These are phyloP conservation scores for Spongilla lacustris DNA, from an alignment of 37 sponge, comb jelly and placozoan species.

Conservation along the genomic window DNA sequence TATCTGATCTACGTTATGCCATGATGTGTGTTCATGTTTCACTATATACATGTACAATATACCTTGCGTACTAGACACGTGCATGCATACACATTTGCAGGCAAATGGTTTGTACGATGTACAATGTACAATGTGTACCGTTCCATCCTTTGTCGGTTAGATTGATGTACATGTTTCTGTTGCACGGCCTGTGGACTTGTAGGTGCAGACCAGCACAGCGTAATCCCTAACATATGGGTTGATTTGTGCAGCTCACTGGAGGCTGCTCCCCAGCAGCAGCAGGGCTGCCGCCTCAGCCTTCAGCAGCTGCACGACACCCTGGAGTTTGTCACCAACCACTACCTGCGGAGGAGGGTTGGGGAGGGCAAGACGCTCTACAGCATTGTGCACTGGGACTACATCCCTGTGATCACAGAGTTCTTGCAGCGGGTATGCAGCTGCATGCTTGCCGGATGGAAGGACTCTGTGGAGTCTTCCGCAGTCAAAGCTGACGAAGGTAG, in stretches of 20 bases:
- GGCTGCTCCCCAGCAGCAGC: neutral
- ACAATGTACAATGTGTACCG: no score
- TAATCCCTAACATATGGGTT: slow-evolving; percentile 21
- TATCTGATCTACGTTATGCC: no score
- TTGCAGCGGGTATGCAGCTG: slow-evolving; percentile 22
- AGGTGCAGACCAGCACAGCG: slow-evolving; percentile 37
- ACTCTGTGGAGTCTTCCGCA: slow-evolving; percentile 28
- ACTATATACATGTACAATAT: no score
- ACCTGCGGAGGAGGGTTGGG: slow-evolving; percentile 1
- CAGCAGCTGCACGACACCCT: slow-evolving; percentile 42
- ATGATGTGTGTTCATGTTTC: slow-evolving; percentile 3
- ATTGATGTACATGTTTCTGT: neutral
- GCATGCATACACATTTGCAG: no score
- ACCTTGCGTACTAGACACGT: no score
- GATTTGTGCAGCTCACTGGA: neutral
- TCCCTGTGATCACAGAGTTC: slow-evolving; percentile 30
- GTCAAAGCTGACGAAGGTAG: slow-evolving; percentile 11
- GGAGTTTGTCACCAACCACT: slow-evolving; percentile 31
- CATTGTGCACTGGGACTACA: slow-evolving; percentile 18
- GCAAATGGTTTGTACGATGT: no score
- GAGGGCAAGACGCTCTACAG: slow-evolving; percentile 17
- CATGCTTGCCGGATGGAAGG: slow-evolving; percentile 25
- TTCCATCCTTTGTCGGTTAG: no score
- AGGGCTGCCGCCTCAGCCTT: slow-evolving; percentile 13
- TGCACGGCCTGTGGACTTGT: neutral